Conservation (phyloP, 2,888 invertebrate species). For the Lymantria dispar region DNA sequence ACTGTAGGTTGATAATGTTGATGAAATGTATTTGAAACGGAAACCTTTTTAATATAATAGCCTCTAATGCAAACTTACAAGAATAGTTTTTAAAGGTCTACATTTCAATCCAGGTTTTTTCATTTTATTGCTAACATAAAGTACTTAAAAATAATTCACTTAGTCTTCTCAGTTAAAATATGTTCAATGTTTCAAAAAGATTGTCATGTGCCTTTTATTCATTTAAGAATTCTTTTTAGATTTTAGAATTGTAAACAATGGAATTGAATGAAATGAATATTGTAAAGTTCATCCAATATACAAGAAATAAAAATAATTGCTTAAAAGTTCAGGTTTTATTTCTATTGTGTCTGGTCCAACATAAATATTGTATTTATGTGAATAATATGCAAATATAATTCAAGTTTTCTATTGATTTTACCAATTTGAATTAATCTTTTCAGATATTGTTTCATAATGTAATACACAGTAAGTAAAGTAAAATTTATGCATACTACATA, state of each 20-base stretch:
- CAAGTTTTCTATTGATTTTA: too few relatives aligned
- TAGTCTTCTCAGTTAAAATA: slow-evolving; percentile 22
- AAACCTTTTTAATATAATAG: too few relatives aligned
- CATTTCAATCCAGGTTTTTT: neutral
- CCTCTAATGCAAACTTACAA: too few relatives aligned
- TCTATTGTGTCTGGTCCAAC: neutral
- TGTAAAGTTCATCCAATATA: neutral
- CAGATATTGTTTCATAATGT: too few relatives aligned
- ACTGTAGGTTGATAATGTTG: too few relatives aligned
- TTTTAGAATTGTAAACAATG: slow-evolving; percentile 5
- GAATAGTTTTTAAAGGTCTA: too few relatives aligned
- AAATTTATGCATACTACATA: too few relatives aligned
- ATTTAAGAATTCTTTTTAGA: slow-evolving; percentile 20
- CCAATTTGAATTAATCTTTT: too few relatives aligned
- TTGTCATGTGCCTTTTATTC: slow-evolving; percentile 32
- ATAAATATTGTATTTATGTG: too few relatives aligned
- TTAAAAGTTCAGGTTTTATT: neutral
- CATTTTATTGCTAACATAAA: slow-evolving; percentile 17
- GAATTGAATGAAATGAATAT: slow-evolving; percentile 1
- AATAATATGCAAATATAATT: too few relatives aligned
- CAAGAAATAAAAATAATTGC: slow-evolving; percentile 2
- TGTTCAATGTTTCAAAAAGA: slow-evolving; percentile 12
- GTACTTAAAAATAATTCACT: slow-evolving; percentile 26
- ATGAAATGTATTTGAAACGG: too few relatives aligned
- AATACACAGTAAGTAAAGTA: too few relatives aligned